Evolutionary conservation across 2,797 vertebrate species (phyloP), one percentile per base, ranked within the genome.

Genomic region (Artibeus lituratus): DNA sequence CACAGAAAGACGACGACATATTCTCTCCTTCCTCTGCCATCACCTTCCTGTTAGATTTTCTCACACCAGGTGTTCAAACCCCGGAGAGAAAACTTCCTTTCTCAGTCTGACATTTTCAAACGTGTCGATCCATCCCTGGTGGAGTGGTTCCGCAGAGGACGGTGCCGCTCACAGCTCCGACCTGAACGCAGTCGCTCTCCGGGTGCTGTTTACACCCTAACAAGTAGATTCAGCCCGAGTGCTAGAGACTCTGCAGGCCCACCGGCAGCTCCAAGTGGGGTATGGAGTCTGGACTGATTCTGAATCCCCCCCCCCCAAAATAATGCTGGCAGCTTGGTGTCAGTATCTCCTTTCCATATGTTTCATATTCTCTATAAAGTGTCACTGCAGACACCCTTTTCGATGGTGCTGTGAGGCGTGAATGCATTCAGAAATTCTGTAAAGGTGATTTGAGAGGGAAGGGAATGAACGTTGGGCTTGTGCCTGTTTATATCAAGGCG

Each of bases 11-110:
- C 57, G 53, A 53, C 47, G 74, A 88, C 70, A 78, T 62, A 84
- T 90, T 91, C 57, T 92, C 97, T 83, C 98, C 97, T 96, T 97
- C 98, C 96, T 80, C 82, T 42, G 97, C 95, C 65, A 5, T 97
- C 97, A 97, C 98, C 98, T 97, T 98, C 97, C 95, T 57, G 39
- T 81, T 89, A 69, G 86, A 97, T 94, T 96, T 97, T 96, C 95
- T 95, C 97, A 96, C 95, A 81, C 74, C 96, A 96, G 97, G 97
- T 97, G 95, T 95, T 95, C 86, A 76, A 14, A 77, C 92, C 76
- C 86, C 65, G 42, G 93, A 84, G 95, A 93, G 93, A 80, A 97
- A 96, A 90, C 94, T 95, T 95, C 96, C 95, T 92, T 87, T 73
- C 76, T 80, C 77, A 5, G 47, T 37, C 70, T 96, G 95, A 96